Conservation (phyloP, 1,140 invertebrate species). For the Pemphigus obesinymphae region DNA sequence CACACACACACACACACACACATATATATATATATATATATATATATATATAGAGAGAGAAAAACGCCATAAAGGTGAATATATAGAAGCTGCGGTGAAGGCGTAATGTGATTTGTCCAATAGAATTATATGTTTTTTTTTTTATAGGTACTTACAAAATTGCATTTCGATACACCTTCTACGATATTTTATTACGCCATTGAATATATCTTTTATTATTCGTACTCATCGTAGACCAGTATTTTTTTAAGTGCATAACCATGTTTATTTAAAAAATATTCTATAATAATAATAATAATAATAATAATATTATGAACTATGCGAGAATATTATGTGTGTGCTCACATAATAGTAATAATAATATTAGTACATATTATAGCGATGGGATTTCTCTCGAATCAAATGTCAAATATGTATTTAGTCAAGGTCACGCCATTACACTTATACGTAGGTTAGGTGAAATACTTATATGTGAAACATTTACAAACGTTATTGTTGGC, state of each 20-base stretch:
- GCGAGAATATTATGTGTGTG: not conserved
- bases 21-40: not conserved
- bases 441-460: too few species aligned
- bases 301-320: too few species aligned
- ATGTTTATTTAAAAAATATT: not conserved
- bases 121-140: constrained; percentile 16
- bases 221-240: not conserved
- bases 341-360: not conserved
- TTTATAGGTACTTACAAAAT: constrained; percentile 10
- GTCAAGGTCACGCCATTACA: too few species aligned
- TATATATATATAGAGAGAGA: not conserved
- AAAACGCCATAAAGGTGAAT: not conserved
- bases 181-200: not conserved
- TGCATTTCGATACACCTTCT: constrained; percentile 4
- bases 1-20: too few species aligned
- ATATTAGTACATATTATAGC: not conserved
- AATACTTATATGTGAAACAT: too few species aligned
- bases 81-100: not conserved
- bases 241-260: constrained; percentile 1
- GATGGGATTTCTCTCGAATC: not conserved
- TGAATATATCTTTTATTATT: not conserved
- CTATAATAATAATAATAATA: too few species aligned
- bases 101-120: constrained; percentile 13
- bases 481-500: too few species aligned
- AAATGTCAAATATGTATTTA: too few species aligned